Conservation (phyloP, 2,113 vertebrate genomes). For the Indicator maculatus region DNA sequence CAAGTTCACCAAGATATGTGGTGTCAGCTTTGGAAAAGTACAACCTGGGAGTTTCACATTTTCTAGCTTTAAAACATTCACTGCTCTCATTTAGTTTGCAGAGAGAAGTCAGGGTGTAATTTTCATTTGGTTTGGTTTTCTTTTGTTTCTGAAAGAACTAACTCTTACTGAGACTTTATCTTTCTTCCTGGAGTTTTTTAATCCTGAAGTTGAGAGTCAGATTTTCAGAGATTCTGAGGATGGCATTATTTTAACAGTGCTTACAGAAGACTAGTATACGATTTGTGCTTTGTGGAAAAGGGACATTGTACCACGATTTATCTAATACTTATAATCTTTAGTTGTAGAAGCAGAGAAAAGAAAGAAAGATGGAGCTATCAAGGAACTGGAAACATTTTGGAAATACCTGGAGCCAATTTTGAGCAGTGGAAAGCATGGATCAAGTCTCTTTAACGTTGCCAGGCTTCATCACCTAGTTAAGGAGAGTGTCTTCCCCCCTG, state of each 20-base stretch:
- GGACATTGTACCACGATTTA: neutral
- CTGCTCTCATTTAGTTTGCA: neutral
- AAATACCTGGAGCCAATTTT: slow-evolving; percentile 83
- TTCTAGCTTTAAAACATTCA: neutral
- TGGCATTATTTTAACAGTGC: neutral
- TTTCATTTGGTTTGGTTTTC: neutral
- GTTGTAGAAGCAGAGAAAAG: slow-evolving; percentile 64
- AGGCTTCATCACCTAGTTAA: slow-evolving; percentile 77
- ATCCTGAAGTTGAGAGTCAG: neutral
- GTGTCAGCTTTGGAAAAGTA: neutral
- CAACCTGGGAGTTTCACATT: neutral
- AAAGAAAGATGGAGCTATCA: slow-evolving; percentile 53
- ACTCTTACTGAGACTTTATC: neutral
- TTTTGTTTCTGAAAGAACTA: neutral
- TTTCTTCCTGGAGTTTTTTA: neutral
- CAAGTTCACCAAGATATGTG: neutral
- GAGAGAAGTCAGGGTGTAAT: no score
- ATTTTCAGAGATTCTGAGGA: neutral
- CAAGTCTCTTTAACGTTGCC: slow-evolving; percentile 82
- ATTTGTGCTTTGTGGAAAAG: neutral
- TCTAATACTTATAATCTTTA: slow-evolving; percentile 6
- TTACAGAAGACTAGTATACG: neutral
- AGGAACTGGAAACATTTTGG: slow-evolving; percentile 85
- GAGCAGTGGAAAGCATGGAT: slow-evolving; percentile 76
- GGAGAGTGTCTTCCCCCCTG: slow-evolving; percentile 52